Percentiles rank a stretch among this genome's conserved stretches.
Evolutionary conservation across 1,140 invertebrate genomes (phyloP).

Genomic region (Homarus americanus): DNA sequence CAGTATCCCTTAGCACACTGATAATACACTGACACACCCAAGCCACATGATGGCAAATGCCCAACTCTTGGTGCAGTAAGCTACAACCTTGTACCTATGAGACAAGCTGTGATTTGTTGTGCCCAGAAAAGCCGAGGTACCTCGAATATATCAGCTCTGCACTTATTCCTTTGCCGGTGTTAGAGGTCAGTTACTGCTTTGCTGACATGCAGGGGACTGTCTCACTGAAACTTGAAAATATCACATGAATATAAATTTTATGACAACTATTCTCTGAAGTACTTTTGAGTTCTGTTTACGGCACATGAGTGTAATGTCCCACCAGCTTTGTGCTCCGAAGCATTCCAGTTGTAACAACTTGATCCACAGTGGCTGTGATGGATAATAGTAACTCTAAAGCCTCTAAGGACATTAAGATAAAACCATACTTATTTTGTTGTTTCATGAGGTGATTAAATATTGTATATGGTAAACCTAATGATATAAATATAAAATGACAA

Average conservation of each 20-base stretch:
- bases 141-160: constrained; percentile 56
- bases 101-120: constrained; percentile 51
- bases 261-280: constrained; percentile 7
- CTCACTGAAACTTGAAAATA: constrained; percentile 68
- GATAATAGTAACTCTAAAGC: not conserved
- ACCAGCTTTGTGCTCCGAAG: not conserved
- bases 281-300: not conserved
- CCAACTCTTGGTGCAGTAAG: constrained; percentile 35
- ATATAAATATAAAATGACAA: not conserved
- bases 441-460: not conserved
- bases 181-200: constrained; percentile 57
- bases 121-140: constrained; percentile 46
- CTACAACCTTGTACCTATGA: constrained; percentile 20
- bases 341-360: not conserved
- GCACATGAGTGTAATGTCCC: not conserved
- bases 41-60: constrained; percentile 22
- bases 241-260: constrained; percentile 26
- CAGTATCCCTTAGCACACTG: constrained; percentile 13
- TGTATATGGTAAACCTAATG: not conserved
- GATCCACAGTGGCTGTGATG: not conserved
- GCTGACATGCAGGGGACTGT: constrained; percentile 57
- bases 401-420: not conserved
- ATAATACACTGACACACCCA: constrained; percentile 28
- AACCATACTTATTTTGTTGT: not conserved
- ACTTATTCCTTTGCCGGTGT: constrained; percentile 60